These are phyloP conservation scores for Pristionchus maxplancki DNA, from an alignment of 2,888 invertebrate genomes.

Conservation along the genomic window DNA sequence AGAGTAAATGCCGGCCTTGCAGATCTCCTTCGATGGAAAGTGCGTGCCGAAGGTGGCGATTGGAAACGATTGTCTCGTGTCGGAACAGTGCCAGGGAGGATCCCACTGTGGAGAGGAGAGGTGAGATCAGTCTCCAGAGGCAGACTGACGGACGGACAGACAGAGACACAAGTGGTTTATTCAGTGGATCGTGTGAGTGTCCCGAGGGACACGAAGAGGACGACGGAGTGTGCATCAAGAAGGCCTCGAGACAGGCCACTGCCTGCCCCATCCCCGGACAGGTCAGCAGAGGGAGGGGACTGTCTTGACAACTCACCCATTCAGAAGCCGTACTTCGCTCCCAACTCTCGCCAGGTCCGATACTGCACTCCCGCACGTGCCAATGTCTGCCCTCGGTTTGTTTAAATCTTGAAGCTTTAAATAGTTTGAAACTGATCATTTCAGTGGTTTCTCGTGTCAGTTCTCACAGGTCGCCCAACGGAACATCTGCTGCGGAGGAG, in stretches of 20 bases:
- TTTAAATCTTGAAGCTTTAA: background rate
- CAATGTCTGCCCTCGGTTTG: constrained; percentile 61
- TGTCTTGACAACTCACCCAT: background rate
- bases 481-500: constrained; percentile 74
- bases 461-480: constrained; percentile 70
- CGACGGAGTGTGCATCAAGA: constrained; percentile 67
- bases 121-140: too few relatives aligned
- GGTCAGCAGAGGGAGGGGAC: constrained; percentile 40
- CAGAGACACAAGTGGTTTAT: background rate
- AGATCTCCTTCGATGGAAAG: constrained; percentile 67
- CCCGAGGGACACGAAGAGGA: constrained; percentile 68
- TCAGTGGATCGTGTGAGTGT: constrained; percentile 65
- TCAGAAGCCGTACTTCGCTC: constrained; percentile 70
- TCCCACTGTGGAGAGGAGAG: constrained; percentile 55
- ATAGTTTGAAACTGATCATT: constrained; percentile 37
- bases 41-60: constrained; percentile 68
- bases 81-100: constrained; percentile 72
- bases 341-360: constrained; percentile 66
- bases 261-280: constrained; percentile 73
- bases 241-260: constrained; percentile 62
- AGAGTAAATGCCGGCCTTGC: background rate
- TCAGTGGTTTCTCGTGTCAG: constrained; percentile 71
- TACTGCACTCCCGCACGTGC: constrained; percentile 67
- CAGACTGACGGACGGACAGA: too few relatives aligned
- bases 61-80: constrained; percentile 69